A percentile compares a stretch with the other conserved stretches of the same genome.
Evolutionary conservation across 2,888 invertebrate genomes (phyloP).

Genomic region (Stramonita haemastoma): DNA sequence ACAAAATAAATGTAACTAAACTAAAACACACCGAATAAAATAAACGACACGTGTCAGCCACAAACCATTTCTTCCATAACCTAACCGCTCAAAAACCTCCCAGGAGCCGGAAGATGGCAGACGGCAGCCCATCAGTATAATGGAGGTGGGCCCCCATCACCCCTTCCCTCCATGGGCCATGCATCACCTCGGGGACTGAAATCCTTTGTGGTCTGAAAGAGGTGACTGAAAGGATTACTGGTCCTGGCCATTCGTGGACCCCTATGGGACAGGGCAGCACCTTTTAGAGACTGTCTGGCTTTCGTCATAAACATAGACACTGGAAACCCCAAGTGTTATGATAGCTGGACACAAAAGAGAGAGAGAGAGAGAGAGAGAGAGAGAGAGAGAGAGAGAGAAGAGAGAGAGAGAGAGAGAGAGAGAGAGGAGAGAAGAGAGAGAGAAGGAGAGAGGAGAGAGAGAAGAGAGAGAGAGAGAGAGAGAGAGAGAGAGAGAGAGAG

Average conservation of each 20-base stretch:
- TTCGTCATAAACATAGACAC: too few relatives aligned
- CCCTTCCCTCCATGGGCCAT: not conserved
- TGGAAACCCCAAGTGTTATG: too few relatives aligned
- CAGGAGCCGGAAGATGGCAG: not conserved
- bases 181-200: constrained; percentile 9
- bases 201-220: not conserved
- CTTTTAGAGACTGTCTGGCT: too few relatives aligned
- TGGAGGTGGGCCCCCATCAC: constrained; percentile 10
- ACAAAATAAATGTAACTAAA: too few relatives aligned
- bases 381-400: not conserved
- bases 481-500: not conserved
- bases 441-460: not conserved
- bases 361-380: not conserved
- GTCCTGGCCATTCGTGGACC: too few relatives aligned
- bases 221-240: not conserved
- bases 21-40: too few relatives aligned
- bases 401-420: not conserved
- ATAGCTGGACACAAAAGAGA: not conserved
- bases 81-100: not conserved
- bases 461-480: not conserved
- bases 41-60: too few relatives aligned
- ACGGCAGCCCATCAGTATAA: constrained; percentile 4
- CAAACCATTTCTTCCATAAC: too few relatives aligned
- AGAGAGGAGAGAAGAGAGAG: not conserved
- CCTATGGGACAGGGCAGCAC: too few relatives aligned